A percentile compares a stretch with the other conserved stretches of the same genome.
Conservation (phyloP, 2,888 invertebrate species). For the Lissonota sp. region DNA sequence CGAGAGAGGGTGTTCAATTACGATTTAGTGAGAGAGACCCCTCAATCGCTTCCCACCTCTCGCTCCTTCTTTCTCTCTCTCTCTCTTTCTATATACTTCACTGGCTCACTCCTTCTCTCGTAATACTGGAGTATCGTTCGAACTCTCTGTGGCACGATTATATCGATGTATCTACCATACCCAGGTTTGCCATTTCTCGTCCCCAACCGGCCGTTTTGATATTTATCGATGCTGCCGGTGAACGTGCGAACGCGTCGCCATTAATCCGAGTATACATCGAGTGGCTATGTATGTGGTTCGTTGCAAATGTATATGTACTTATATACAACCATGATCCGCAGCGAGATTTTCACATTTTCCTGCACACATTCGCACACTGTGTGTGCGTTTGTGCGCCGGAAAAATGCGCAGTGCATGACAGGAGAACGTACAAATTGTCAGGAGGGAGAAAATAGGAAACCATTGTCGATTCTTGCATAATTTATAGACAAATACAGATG, state of each 20-base stretch:
- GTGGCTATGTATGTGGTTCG: constrained; percentile 8
- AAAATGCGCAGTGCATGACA: not conserved
- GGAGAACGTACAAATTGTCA: too few species aligned
- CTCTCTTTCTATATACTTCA: too few species aligned
- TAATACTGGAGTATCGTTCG: constrained; percentile 51
- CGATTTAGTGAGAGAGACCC: constrained; percentile 52
- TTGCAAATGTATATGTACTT: constrained; percentile 28
- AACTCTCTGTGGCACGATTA: constrained; percentile 61
- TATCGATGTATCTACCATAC: constrained; percentile 41
- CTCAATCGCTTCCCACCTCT: constrained; percentile 45
- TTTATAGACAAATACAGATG: too few species aligned
- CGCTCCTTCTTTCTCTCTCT: too few species aligned
- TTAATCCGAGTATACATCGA: constrained; percentile 46
- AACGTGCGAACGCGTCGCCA: constrained; percentile 52
- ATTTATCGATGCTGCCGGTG: constrained; percentile 49
- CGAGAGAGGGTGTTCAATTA: constrained; percentile 56
- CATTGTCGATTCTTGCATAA: too few species aligned
- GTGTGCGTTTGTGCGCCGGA: not conserved
- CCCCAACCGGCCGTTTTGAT: constrained; percentile 28
- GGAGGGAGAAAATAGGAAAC: too few species aligned
- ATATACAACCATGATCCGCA: not conserved
- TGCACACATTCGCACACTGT: not conserved
- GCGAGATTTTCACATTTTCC: constrained; percentile 18
- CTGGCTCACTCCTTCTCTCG: constrained; percentile 16
- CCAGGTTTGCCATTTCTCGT: not conserved